Conservation (phyloP, 2,888 invertebrate genomes). For the Microctonus brassicae region DNA sequence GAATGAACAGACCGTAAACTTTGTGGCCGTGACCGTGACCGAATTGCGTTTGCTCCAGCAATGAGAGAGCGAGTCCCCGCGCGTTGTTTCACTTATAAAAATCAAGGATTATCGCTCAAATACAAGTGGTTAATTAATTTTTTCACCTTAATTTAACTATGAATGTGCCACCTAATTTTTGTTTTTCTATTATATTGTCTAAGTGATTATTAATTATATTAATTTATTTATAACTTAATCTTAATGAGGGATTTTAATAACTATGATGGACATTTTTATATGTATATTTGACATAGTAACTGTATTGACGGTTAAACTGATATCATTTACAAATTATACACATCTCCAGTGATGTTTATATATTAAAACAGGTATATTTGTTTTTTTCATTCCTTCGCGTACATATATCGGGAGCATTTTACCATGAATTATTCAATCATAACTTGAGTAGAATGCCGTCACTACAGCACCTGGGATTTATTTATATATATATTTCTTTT, state of each 20-base stretch:
- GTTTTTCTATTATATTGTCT: not conserved
- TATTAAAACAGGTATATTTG: not conserved
- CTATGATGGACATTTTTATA: not conserved
- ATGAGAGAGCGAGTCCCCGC: not conserved
- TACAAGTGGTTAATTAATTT: not conserved
- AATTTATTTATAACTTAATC: not conserved
- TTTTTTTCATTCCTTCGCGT: not conserved
- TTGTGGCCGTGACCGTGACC: constrained; percentile 56
- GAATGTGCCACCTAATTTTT: not conserved
- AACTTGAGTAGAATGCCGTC: not conserved
- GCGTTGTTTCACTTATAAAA: constrained; percentile 7
- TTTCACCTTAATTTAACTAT: not conserved
- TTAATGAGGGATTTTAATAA: not conserved
- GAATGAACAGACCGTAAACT: constrained; percentile 49
- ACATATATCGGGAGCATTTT: not conserved
- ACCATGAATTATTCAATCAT: not conserved
- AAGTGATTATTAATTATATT: too few relatives aligned
- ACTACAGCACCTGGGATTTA: constrained; percentile 1
- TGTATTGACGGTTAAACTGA: constrained; percentile 17
- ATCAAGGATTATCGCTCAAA: not conserved
- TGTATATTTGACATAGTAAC: constrained; percentile 20
- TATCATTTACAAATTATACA: constrained; percentile 16
- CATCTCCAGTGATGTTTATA: not conserved
- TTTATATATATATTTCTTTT: not conserved
- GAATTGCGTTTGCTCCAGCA: constrained; percentile 45